Evolutionary conservation across 2,113 vertebrate species (phyloP).

Genomic region (Neotoma lepida): DNA sequence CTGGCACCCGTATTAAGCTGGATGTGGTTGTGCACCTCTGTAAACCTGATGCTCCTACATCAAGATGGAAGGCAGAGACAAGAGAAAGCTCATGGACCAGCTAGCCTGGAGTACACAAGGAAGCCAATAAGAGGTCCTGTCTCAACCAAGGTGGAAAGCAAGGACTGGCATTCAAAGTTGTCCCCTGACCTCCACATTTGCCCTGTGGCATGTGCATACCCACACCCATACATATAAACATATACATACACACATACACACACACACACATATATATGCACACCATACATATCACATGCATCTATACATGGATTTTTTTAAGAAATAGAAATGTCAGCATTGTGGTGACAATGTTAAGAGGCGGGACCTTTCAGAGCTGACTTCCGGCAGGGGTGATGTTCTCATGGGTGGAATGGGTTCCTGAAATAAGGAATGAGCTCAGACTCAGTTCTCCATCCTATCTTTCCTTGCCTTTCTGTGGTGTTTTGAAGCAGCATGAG

Average conservation of each 20-base stretch:
- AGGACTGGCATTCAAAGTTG: background rate
- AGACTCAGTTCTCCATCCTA: background rate
- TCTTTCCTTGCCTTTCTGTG: background rate
- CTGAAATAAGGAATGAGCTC: background rate
- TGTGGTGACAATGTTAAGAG: background rate
- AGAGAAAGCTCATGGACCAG: background rate
- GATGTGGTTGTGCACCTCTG: background rate
- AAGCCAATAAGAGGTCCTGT: background rate
- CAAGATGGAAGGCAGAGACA: background rate
- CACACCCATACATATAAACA: background rate
- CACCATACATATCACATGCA: background rate
- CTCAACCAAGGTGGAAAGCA: background rate
- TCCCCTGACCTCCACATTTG: background rate
- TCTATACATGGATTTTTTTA: background rate
- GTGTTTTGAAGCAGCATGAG: background rate
- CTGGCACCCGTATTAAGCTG: background rate
- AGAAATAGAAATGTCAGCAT: background rate
- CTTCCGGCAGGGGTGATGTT: background rate
- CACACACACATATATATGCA: too few relatives aligned
- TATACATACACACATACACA: background rate
- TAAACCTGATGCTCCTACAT: background rate
- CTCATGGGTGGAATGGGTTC: background rate
- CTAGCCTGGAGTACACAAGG: background rate
- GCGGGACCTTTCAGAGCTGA: background rate
- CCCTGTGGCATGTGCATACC: background rate